Conservation (phyloP, 2,113 vertebrate genomes). For the Alouatta palliata region DNA sequence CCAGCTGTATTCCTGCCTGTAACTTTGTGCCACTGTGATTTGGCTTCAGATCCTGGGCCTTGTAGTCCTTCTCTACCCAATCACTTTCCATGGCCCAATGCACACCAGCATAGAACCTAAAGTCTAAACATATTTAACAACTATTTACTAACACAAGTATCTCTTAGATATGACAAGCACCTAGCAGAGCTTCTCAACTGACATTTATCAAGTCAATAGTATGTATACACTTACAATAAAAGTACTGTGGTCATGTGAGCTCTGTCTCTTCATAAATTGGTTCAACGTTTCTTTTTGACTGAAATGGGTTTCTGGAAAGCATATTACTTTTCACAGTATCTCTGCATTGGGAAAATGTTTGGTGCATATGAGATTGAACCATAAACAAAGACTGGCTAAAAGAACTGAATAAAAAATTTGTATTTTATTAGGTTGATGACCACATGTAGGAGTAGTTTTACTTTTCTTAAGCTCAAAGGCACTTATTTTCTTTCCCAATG, state of each 20-base stretch:
- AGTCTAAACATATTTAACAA: background rate
- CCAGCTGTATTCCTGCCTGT: background rate
- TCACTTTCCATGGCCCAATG: background rate
- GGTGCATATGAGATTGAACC: background rate
- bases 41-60: background rate
- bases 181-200: background rate
- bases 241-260: background rate
- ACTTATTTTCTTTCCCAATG: background rate
- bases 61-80: background rate
- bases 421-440: constrained; percentile 8
- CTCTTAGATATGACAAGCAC: background rate
- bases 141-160: background rate
- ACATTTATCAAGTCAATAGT: background rate
- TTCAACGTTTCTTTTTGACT: constrained; percentile 30
- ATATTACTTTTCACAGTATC: background rate
- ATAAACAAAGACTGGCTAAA: background rate
- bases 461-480: background rate
- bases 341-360: background rate
- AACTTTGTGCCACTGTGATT: background rate
- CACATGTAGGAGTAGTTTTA: background rate
- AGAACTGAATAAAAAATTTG: background rate
- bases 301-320: constrained; percentile 24
- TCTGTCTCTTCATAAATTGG: background rate
- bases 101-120: background rate
- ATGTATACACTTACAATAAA: background rate